Percentiles rank a stretch among this genome's conserved stretches.
These are phyloP conservation scores for Lerista edwardsae DNA, from an alignment of 2,797 vertebrate species.

Conservation along the genomic window DNA sequence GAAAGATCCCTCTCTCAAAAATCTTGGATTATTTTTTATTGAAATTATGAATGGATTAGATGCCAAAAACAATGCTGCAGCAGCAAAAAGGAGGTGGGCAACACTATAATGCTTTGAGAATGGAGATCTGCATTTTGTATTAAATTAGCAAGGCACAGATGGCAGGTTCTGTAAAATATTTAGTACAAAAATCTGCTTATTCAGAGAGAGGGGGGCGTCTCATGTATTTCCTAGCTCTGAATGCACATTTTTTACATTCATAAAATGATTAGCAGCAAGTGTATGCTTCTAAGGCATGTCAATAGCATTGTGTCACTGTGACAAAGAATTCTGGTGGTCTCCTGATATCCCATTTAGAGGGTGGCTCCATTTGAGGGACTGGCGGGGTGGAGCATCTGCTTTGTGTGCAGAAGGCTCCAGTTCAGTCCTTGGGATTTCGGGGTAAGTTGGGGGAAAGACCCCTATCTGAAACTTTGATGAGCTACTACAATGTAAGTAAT, in stretches of 20 bases:
- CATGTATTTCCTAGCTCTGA: neutral
- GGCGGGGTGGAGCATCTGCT: too few species aligned
- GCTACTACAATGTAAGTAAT: too few species aligned
- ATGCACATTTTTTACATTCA: neutral
- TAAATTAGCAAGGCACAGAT: neutral
- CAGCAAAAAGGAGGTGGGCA: too few species aligned
- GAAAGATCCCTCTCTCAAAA: neutral
- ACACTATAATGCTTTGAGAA: neutral
- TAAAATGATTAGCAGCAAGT: neutral
- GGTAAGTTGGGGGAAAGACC: too few species aligned
- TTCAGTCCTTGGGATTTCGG: too few species aligned
- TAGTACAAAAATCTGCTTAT: neutral
- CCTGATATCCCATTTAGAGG: neutral
- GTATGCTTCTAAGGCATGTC: neutral
- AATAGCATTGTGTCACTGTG: neutral
- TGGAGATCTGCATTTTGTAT: neutral
- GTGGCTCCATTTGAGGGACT: too few species aligned
- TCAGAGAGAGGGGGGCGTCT: neutral
- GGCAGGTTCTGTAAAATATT: neutral
- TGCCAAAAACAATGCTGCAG: neutral
- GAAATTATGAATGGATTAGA: neutral
- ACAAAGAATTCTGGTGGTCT: slow-evolving; percentile 12
- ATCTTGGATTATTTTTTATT: neutral
- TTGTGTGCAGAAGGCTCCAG: too few species aligned
- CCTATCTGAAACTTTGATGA: too few species aligned